These are phyloP conservation scores for Propithecus perrieri DNA, from an alignment of 2,797 vertebrate genomes.

Conservation along the genomic window DNA sequence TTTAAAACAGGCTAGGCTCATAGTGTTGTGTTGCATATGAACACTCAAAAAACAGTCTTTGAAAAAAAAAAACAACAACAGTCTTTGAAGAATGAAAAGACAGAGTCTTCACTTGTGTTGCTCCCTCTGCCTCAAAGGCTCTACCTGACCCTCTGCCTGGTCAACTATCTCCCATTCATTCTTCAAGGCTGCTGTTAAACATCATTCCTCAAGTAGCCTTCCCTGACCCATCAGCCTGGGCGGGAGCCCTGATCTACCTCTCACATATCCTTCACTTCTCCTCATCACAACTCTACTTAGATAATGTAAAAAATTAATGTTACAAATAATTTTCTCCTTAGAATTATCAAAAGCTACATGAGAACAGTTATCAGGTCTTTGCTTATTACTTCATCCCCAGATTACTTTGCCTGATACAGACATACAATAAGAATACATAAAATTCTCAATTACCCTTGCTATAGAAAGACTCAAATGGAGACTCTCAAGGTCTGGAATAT, in stretches of 20 bases:
- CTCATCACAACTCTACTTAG: neutral
- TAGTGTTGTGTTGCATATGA: neutral
- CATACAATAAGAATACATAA: neutral
- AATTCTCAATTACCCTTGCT: neutral
- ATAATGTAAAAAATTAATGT: constrained; percentile 16
- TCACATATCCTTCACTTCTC: neutral
- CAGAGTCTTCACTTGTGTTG: neutral
- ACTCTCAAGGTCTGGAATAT: neutral
- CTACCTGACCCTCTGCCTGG: neutral
- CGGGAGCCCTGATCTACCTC: neutral
- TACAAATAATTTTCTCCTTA: neutral
- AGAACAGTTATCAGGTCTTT: neutral
- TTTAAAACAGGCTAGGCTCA: neutral
- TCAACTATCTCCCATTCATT: neutral
- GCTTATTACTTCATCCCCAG: neutral
- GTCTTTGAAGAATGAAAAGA: neutral
- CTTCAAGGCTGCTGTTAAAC: neutral
- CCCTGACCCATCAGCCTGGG: rapidly evolving
- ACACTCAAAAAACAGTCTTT: neutral
- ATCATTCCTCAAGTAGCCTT: neutral
- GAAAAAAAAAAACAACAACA: neutral
- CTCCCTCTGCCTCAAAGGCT: neutral
- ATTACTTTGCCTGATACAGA: neutral
- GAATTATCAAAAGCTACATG: neutral
- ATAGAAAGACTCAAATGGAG: neutral